Percentiles rank a stretch among this genome's conserved stretches.
phyloP scores from a whole-genome alignment of 35 echinoderm and acorn worm genomes.

The Apostichopus californicus region DNA sequence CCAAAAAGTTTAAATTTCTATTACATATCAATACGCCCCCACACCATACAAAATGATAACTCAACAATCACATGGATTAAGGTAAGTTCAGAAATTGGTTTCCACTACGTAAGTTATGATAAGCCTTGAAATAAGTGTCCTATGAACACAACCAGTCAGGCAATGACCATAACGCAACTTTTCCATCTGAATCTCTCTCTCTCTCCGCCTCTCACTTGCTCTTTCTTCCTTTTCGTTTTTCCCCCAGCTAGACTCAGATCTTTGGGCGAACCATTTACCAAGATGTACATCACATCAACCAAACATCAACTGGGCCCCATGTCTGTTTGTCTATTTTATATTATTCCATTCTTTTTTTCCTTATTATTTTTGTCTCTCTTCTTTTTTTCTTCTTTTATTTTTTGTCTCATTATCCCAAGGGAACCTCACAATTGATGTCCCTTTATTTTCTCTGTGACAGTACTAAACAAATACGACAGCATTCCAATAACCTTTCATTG shows the following conservation, averaged over 20 bases:
- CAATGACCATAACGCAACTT: too few species aligned
- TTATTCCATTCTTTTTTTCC: not conserved
- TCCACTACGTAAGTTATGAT: too few species aligned
- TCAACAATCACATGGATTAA: too few species aligned
- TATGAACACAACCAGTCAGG: too few species aligned
- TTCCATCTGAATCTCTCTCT: too few species aligned
- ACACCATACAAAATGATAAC: too few species aligned
- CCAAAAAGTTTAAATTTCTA: too few species aligned
- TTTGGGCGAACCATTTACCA: constrained; percentile 1
- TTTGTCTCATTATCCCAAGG: constrained; percentile 7
- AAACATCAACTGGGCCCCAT: constrained; percentile 1
- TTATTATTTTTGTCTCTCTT: too few species aligned
- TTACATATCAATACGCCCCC: too few species aligned
- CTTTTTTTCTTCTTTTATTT: not conserved
- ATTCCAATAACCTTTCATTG: constrained; percentile 46
- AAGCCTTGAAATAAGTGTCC: too few species aligned
- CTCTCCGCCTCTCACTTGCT: too few species aligned
- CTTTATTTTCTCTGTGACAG: constrained; percentile 27
- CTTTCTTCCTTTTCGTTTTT: not conserved
- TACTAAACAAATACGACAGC: constrained; percentile 46
- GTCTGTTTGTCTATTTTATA: constrained; percentile 26
- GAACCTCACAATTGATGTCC: constrained; percentile 36
- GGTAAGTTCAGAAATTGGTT: too few species aligned
- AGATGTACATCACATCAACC: not conserved
- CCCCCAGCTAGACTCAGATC: not conserved